Base-by-base conservation (phyloP, 2,113 vertebrate genomes). In the Electrona antarctica region DNA sequence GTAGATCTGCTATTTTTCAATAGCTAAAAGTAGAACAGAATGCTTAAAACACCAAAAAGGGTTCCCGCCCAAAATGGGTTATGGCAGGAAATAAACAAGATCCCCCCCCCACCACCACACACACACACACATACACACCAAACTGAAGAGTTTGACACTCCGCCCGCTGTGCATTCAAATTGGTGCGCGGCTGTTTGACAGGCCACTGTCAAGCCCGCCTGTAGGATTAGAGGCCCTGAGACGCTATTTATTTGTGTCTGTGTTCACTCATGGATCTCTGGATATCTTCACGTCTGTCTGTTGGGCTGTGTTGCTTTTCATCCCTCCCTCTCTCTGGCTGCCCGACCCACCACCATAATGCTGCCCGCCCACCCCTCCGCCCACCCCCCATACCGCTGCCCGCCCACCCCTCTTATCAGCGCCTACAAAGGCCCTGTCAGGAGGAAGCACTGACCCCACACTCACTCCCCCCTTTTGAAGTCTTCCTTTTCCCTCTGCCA, bases 81-180 rank as follows among this genome's bases (percentile, higher is more conserved):
- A 59, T 61, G 73, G 66, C 68, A 71, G 81, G 81, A 73, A 83
- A 89, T 85, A 89, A 89, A 90, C 81, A 88, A 85, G 83, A 90
- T 81, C 76, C 83, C 77, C 33, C 33, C 33, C 33, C 33, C 33
- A 1, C 21, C 21, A n/a, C n/a, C 21, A 21, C 21, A 21, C 21
- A 21, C 21, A 21, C 21, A 21, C 21, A 21, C 21, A 21, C 21
- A 21, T 2, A 21, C 21, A 49, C 66, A 69, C 70, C 67, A 85
- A 87, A 87, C 74, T 88, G 90, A 88, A 79, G 82, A 76, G 82
- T 74, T 58, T 41, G 49, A 72, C 56, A 64, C 76, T 73, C 76
- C 84, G 58, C 88, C 90, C 66, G 89, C 91, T 90, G 88, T 74
- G 91, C 81, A 88, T 89, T 89, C 80, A 92, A 89, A 92, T 91